A percentile compares a stretch with the other conserved stretches of the same genome.
Evolutionary conservation across 2,113 vertebrate species (phyloP).

Genomic region (Corythornis madagascariensis): DNA sequence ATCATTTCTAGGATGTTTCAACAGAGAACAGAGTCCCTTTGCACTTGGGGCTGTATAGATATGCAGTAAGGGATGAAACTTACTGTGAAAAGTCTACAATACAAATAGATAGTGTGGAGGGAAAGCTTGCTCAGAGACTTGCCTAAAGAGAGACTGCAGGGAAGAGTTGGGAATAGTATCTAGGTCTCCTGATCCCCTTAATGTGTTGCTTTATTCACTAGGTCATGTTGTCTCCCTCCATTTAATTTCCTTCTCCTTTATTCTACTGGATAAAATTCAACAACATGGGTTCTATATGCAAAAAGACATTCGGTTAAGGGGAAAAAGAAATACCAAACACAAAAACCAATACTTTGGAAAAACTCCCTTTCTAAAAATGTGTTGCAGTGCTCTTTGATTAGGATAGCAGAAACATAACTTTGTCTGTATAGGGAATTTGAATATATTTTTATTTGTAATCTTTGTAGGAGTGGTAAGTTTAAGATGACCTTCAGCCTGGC

Average conservation of each 20-base stretch:
- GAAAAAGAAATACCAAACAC: background rate
- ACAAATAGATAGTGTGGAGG: background rate
- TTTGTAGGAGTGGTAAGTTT: background rate
- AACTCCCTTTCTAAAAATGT: background rate
- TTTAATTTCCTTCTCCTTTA: background rate
- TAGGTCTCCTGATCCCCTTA: background rate
- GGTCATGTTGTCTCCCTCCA: background rate
- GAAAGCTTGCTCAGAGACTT: background rate
- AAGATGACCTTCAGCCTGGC: background rate
- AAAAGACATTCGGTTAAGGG: background rate
- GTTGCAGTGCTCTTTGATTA: background rate
- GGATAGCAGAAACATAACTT: background rate
- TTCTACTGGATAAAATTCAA: background rate
- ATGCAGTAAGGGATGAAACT: background rate
- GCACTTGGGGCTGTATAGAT: background rate
- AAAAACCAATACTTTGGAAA: rapidly evolving
- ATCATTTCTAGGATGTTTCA: background rate
- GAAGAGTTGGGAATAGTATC: conserved; percentile 14
- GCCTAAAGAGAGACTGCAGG: conserved; percentile 9
- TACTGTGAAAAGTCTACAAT: background rate
- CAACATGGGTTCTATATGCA: background rate
- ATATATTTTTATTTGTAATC: background rate
- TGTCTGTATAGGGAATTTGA: background rate
- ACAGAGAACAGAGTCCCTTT: background rate
- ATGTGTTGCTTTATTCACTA: conserved; percentile 2